Evolutionary conservation across 2,888 invertebrate genomes (phyloP).

Genomic region (Axea sp.): DNA sequence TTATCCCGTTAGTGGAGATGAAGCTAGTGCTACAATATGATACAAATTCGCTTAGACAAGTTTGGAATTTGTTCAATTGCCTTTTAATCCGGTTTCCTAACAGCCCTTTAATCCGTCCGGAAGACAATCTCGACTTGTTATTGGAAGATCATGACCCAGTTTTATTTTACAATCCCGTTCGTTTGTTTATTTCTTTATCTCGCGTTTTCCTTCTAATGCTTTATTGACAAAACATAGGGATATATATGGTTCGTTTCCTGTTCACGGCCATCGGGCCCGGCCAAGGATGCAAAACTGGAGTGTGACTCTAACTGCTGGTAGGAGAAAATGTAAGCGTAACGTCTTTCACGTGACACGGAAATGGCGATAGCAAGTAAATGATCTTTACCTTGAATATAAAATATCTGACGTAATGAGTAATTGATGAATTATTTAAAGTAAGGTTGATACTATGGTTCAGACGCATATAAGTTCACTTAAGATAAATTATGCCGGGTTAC

Average conservation of each 20-base stretch:
- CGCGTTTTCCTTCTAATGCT: background rate
- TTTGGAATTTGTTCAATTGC: slow-evolving; percentile 63
- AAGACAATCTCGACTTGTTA: slow-evolving; percentile 54
- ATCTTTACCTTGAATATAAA: slow-evolving; percentile 47
- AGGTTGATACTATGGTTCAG: slow-evolving; percentile 21
- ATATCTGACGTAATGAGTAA: slow-evolving; percentile 34
- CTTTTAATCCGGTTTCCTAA: slow-evolving; percentile 63
- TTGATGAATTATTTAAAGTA: slow-evolving; percentile 49
- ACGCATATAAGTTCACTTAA: slow-evolving; percentile 28
- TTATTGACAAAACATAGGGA: background rate
- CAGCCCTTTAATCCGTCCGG: slow-evolving; percentile 56
- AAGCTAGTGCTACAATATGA: slow-evolving; percentile 61
- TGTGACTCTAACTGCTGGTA: background rate
- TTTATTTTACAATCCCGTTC: slow-evolving; percentile 17
- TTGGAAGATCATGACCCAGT: slow-evolving; percentile 45
- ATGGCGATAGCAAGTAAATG: slow-evolving; percentile 20
- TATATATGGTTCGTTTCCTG: background rate
- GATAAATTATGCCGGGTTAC: slow-evolving; percentile 37
- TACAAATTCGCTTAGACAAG: slow-evolving; percentile 62
- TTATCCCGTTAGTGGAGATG: slow-evolving; percentile 44
- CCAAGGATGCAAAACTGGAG: slow-evolving; percentile 37
- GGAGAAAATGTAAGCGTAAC: slow-evolving; percentile 10
- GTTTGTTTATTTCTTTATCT: slow-evolving; percentile 1
- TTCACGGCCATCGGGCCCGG: slow-evolving; percentile 17
- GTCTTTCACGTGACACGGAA: slow-evolving; percentile 43